Conservation (phyloP, 2,888 invertebrate species). For the Watsonalla binaria region DNA sequence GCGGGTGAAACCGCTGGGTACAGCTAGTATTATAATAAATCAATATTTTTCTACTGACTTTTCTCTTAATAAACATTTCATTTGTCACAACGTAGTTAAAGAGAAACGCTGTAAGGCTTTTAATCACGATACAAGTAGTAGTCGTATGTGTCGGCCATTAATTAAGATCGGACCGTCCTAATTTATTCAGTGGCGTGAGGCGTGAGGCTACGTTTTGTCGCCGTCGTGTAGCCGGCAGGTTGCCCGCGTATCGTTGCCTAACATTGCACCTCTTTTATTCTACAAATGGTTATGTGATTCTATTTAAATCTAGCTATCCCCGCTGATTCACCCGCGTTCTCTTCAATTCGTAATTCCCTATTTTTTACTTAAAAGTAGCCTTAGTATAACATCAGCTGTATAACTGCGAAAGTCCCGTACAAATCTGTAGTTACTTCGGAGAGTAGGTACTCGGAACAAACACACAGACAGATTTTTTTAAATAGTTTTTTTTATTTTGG, state of each 20-base stretch:
- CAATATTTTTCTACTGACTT: conserved; percentile 2
- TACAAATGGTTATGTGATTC: neutral
- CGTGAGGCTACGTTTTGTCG: conserved; percentile 36
- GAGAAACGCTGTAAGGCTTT: conserved; percentile 30
- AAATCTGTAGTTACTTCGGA: too few relatives aligned
- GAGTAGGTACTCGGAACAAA: too few relatives aligned
- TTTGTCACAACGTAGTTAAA: conserved; percentile 31
- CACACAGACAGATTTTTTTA: too few relatives aligned
- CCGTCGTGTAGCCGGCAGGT: conserved; percentile 36
- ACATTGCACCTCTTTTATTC: neutral
- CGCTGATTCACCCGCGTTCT: too few relatives aligned
- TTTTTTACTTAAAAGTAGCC: too few relatives aligned
- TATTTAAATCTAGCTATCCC: neutral
- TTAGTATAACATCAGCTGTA: too few relatives aligned
- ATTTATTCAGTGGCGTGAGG: conserved; percentile 66
- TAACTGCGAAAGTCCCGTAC: too few relatives aligned
- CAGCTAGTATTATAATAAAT: too few relatives aligned
- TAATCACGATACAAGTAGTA: conserved; percentile 62
- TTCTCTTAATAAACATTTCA: conserved; percentile 25
- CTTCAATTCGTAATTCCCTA: too few relatives aligned
- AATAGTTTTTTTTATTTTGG: too few relatives aligned
- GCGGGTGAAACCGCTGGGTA: too few relatives aligned
- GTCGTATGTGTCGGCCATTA: conserved; percentile 54
- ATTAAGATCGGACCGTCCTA: conserved; percentile 62
- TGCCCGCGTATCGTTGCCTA: conserved; percentile 28